These are phyloP conservation scores for Cephus spinipes DNA, from an alignment of 2,888 invertebrate genomes.

Conservation along the genomic window DNA sequence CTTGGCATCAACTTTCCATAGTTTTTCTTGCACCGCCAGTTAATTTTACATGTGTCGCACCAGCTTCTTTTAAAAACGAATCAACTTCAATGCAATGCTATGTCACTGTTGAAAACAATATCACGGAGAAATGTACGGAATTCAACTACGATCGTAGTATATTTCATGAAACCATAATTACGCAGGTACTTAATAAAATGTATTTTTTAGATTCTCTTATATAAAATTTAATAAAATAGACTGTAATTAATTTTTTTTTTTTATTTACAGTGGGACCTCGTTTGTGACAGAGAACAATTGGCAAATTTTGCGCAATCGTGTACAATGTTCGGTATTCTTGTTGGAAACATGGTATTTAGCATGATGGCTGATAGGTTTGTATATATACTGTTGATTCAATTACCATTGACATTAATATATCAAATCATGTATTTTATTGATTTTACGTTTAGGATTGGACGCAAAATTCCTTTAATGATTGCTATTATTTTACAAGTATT, in stretches of 20 bases:
- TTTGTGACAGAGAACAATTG: slow-evolving; percentile 70
- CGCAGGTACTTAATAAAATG: slow-evolving; percentile 63
- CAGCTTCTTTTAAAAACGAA: slow-evolving; percentile 38
- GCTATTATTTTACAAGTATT: slow-evolving; percentile 71
- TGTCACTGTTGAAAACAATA: slow-evolving; percentile 46
- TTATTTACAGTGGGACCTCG: slow-evolving; percentile 70
- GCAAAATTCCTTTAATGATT: slow-evolving; percentile 73
- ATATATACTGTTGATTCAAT: background rate
- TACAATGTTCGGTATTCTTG: slow-evolving; percentile 71
- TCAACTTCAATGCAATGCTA: slow-evolving; percentile 37
- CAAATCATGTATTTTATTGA: background rate
- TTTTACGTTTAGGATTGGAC: slow-evolving; percentile 71
- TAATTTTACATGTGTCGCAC: slow-evolving; percentile 66
- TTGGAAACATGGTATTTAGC: slow-evolving; percentile 71
- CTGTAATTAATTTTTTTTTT: slow-evolving; percentile 13
- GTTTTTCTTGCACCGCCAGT: slow-evolving; percentile 71
- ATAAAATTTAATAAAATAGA: background rate
- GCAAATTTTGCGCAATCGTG: slow-evolving; percentile 71
- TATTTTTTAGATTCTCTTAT: background rate
- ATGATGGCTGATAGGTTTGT: slow-evolving; percentile 69
- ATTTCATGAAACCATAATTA: slow-evolving; percentile 74
- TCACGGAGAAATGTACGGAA: slow-evolving; percentile 48
- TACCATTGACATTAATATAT: background rate
- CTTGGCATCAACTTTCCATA: slow-evolving; percentile 71
- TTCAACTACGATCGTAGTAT: slow-evolving; percentile 71